These are phyloP conservation scores for Pachyrhynchus sulphureomaculatus DNA, from an alignment of 1,140 invertebrate genomes.

Conservation along the genomic window DNA sequence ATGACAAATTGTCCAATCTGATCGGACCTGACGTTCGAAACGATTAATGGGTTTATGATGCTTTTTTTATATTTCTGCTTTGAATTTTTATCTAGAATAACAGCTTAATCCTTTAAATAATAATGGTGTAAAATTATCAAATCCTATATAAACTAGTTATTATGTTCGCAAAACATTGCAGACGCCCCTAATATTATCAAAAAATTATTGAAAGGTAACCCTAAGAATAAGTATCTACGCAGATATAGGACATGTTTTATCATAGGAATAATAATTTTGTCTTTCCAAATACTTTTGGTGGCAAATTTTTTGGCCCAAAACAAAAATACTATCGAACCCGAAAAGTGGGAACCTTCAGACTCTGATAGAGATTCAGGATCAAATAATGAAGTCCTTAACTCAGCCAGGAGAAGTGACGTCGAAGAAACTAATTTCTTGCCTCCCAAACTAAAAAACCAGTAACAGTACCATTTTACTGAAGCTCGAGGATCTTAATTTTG, in stretches of 20 bases:
- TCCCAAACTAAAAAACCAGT: constrained; percentile 48
- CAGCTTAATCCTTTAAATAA: too few relatives aligned
- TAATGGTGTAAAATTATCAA: too few relatives aligned
- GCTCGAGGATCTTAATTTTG: constrained; percentile 71
- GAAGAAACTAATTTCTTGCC: constrained; percentile 44
- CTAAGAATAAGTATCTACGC: constrained; percentile 56
- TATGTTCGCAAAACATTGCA: not conserved
- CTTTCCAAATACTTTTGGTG: constrained; percentile 67
- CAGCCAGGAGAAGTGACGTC: constrained; percentile 49
- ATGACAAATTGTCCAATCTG: too few relatives aligned
- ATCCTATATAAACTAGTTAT: not conserved
- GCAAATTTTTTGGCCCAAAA: constrained; percentile 63
- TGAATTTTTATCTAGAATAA: too few relatives aligned
- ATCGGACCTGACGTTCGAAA: too few relatives aligned
- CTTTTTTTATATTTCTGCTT: too few relatives aligned
- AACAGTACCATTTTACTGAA: constrained; percentile 54
- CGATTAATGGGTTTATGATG: too few relatives aligned
- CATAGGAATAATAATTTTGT: constrained; percentile 63
- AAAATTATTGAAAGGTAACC: constrained; percentile 35
- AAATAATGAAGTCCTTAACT: constrained; percentile 49
- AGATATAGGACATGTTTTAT: constrained; percentile 65
- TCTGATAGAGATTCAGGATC: constrained; percentile 49
- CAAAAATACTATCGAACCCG: constrained; percentile 57
- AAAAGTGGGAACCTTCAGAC: constrained; percentile 39
- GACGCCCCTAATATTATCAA: not conserved